phyloP scores from a whole-genome alignment of 1,140 invertebrate genomes.

The Gryllus bimaculatus region DNA sequence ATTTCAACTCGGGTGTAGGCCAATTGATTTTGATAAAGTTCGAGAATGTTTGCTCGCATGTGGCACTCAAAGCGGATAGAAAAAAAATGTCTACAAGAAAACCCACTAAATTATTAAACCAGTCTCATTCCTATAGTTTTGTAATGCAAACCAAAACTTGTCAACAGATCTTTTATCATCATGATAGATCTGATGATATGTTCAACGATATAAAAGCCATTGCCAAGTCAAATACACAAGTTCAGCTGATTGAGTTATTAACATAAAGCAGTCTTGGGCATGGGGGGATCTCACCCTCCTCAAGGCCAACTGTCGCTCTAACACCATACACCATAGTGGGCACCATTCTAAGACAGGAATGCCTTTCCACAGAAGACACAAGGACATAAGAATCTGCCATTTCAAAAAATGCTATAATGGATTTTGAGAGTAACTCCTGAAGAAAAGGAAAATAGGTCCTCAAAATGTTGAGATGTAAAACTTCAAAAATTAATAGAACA shows the following conservation, averaged over 20 bases:
- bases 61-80: no score
- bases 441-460: no score
- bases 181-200: slow-evolving; percentile 14
- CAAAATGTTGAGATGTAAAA: no score
- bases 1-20: no score
- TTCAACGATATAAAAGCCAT: slow-evolving; percentile 23
- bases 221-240: slow-evolving; percentile 21
- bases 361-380: not conserved
- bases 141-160: not conserved
- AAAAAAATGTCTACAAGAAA: slow-evolving; percentile 18
- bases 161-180: not conserved
- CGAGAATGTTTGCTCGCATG: no score
- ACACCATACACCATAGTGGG: not conserved
- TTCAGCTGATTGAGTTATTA: not conserved
- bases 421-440: no score
- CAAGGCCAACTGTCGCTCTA: not conserved
- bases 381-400: no score
- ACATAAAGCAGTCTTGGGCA: not conserved
- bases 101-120: slow-evolving; percentile 16
- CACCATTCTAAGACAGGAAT: slow-evolving; percentile 6
- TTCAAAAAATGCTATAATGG: no score
- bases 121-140: slow-evolving; percentile 13
- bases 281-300: not conserved
- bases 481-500: no score
- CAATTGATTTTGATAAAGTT: no score